Evolutionary conservation across 2,888 invertebrate species (phyloP), one percentile per base, ranked within the genome.

Genomic region (Hesperia comma): DNA sequence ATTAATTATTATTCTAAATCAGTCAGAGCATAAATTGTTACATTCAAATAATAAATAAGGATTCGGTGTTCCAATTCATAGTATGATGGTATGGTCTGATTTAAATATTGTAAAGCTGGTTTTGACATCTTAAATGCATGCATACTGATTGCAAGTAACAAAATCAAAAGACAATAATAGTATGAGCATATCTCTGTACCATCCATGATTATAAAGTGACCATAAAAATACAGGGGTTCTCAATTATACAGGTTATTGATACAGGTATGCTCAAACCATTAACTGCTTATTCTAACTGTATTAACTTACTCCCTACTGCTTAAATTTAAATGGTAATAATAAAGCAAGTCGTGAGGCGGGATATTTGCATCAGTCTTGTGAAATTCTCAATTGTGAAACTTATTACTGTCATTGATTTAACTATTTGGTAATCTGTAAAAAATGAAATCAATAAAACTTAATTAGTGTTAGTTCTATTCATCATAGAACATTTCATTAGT

Each of bases 341-440:
- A 92, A 92, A 92, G 92, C 92, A 92, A 92, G 91, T 92, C 85
- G 88, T 92, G 92, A 92, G 92, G 92, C 92, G 92, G 92, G 92
- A 92, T 89, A 92, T 92, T 92, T 92, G 92, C 90, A 92, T 92
- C 92, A 92, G 92, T 92, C 92, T 92, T 92, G 92, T 92, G 90
- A 89, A 90, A 90, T 90, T 92, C 83, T 92, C 89, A 90, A 87
- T 86, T 83, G 83, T 87, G 89, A 91, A 91, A 89, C 89, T 88
- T 82, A 83, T 88, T 86, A 88, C 88, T 85, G 89, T 90, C 81
- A 86, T 82, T 81, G 76, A 77, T 86, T 86, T 81, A 84, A 83
- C 84, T 91, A 89, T 92, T 89, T 91, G 90, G 91, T 92, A 88
- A 86, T 85, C 82, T 90, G 90, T 88, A 84, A 86, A 86, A 87